Evolutionary conservation across 2,888 invertebrate species (phyloP).

Genomic region (Odontocolon sp.): DNA sequence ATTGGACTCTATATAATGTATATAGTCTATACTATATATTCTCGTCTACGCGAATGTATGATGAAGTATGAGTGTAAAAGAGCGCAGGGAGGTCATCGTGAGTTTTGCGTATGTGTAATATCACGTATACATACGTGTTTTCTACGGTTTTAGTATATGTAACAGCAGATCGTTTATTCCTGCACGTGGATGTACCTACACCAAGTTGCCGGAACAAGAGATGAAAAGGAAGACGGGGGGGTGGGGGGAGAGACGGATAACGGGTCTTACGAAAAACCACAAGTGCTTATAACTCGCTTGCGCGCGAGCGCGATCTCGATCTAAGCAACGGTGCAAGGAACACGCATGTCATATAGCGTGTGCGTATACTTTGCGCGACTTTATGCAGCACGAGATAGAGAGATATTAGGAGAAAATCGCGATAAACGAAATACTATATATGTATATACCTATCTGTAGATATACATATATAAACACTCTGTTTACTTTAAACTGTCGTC

Average conservation of each 20-base stretch:
- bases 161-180: constrained; percentile 26
- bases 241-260: constrained; percentile 49
- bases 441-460: too few species aligned
- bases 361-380: background rate
- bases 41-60: too few species aligned
- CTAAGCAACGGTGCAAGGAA: constrained; percentile 49
- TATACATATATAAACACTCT: constrained; percentile 33
- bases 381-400: constrained; percentile 10
- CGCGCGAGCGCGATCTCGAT: constrained; percentile 45
- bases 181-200: constrained; percentile 5
- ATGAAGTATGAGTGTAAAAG: too few species aligned
- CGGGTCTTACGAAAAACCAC: constrained; percentile 65
- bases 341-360: constrained; percentile 27
- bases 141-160: too few species aligned
- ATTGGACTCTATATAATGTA: constrained; percentile 1
- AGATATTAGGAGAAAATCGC: constrained; percentile 1
- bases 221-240: background rate
- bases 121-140: background rate
- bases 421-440: constrained; percentile 11
- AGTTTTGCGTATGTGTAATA: background rate
- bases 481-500: constrained; percentile 31
- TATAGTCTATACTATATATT: background rate
- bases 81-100: background rate
- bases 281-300: constrained; percentile 55
- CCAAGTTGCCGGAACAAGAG: background rate